Percentiles rank a stretch among this genome's conserved stretches.
Conservation (phyloP, 2,113 vertebrate genomes). For the Benitochromis conjunctus region DNA sequence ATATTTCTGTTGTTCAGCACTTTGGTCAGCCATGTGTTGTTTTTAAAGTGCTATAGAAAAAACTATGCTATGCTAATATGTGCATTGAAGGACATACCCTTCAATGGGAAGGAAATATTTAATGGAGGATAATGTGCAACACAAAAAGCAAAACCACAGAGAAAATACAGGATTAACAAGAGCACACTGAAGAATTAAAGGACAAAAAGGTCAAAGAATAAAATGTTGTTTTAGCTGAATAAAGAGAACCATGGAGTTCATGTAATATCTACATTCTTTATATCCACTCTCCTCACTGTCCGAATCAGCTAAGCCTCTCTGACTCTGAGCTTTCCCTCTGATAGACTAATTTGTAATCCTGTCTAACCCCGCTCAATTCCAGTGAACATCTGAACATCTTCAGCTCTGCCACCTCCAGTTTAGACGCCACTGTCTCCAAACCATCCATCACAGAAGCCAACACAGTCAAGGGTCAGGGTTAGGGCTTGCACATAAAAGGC, state of each 20-base stretch:
- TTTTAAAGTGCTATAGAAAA: too few relatives aligned
- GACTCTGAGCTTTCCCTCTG: background rate
- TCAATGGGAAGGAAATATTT: background rate
- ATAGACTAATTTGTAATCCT: background rate
- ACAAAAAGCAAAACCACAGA: background rate
- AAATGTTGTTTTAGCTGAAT: too few relatives aligned
- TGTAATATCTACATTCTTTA: background rate
- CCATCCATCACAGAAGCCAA: background rate
- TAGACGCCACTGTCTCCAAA: background rate
- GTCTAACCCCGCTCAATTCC: background rate
- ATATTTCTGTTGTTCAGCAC: too few relatives aligned
- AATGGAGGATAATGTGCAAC: rapidly evolving
- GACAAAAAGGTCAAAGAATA: background rate
- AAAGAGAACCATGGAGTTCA: background rate
- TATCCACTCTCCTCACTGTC: background rate
- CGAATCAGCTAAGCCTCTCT: background rate
- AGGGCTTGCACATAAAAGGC: too few relatives aligned
- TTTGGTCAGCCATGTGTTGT: too few relatives aligned
- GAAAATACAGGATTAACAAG: background rate
- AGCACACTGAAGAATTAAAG: background rate
- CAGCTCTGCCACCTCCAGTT: background rate
- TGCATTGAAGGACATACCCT: too few relatives aligned
- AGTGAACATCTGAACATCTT: background rate
- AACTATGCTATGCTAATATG: too few relatives aligned
- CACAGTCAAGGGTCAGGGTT: background rate